phyloP scores from a whole-genome alignment of 2,113 vertebrate species.

The Cnemophilus loriae region DNA sequence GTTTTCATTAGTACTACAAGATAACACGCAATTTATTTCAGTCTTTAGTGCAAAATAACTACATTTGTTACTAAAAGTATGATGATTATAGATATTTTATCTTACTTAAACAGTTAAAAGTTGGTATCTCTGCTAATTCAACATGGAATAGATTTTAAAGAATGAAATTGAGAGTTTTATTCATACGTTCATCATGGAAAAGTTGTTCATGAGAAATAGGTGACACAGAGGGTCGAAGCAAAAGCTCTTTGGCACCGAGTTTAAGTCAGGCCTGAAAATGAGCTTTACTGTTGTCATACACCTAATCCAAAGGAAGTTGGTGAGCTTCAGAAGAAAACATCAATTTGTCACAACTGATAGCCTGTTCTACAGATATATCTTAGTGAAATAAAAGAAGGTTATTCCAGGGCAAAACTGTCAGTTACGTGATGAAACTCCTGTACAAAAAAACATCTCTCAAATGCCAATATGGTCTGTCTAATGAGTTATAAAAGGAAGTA shows the following conservation, averaged over 20 bases:
- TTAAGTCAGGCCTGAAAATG: conserved; percentile 20
- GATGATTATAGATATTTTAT: background rate
- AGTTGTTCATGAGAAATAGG: background rate
- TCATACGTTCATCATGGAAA: background rate
- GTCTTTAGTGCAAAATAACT: background rate
- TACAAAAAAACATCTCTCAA: background rate
- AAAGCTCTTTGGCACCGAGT: background rate
- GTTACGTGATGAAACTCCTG: background rate
- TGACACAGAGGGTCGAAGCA: background rate
- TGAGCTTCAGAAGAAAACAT: conserved; percentile 11
- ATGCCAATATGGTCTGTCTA: background rate
- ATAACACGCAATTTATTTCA: background rate
- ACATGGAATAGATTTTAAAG: background rate
- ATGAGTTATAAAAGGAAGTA: background rate
- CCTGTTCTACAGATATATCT: background rate
- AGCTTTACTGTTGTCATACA: conserved; percentile 21
- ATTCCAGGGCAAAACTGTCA: background rate
- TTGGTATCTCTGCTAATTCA: background rate
- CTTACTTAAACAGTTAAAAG: background rate
- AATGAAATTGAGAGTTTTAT: background rate
- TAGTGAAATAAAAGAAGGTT: background rate
- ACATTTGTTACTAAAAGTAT: background rate
- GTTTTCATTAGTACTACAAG: background rate
- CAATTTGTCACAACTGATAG: background rate
- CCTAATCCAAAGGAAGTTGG: background rate